Evolutionary conservation across 1,140 invertebrate species (phyloP), one percentile per base, ranked within the genome.

Genomic region (Lordiphosa mommai): DNA sequence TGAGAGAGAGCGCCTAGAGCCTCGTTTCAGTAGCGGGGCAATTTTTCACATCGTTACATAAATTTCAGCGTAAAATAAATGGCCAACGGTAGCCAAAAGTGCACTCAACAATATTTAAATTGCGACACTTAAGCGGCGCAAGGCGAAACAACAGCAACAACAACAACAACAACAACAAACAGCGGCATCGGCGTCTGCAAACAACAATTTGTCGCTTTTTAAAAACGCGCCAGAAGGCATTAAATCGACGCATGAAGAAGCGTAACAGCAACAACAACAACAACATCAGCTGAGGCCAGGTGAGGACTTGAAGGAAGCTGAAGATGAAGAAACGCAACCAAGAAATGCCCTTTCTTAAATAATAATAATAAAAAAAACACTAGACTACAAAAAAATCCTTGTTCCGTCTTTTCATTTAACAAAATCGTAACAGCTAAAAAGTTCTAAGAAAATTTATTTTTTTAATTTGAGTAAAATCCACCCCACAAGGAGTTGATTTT

Each of bases 1-100:
- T 16, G 12, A 14, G 43, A 1, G 43, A 29, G 46, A 23, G 34
- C 14, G 61, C 56, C 61, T 50, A 63, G 60, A 60, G 60, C 41
- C 14, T 44, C 58, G 34, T 50, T 59, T 37, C 76, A 80, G 74
- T 80, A 80, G 76, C 58, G 37, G 17, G 53, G 71, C 61, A 80
- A 82, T 82, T 82, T 82, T 82, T 82, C 76, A 82, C 76, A 82
- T 82, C 76, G 76, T 82, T 76, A 82, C 76, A 82, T 82, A 82
- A 82, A 82, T 82, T 82, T 82, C 77, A 76, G 66, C 61, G 66
- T 52, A 82, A 74, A 82, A 79, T 79, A 79, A 79, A 79, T 79
- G 74, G 70, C 59, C 70, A 80, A 82, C 74, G 74, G 76, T 80
- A 80, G 74, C 74, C 74, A 74, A 79, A 79, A 79, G 74, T 79